Conservation (phyloP, 2,888 invertebrate genomes). For the Malacosoma neustria region DNA sequence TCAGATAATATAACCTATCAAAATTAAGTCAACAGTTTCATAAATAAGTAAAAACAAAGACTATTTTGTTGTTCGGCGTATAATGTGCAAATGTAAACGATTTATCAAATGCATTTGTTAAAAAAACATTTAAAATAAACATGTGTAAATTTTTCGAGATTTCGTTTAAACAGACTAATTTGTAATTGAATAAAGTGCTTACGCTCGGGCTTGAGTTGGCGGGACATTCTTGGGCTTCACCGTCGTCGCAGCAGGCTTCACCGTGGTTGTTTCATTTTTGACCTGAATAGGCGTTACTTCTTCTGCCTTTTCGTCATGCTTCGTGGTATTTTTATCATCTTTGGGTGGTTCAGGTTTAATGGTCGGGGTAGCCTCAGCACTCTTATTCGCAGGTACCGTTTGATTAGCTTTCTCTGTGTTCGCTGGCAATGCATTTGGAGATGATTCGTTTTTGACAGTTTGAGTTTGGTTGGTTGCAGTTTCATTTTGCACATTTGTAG, state of each 20-base stretch:
- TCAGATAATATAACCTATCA: too few relatives aligned
- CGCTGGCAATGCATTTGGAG: background rate
- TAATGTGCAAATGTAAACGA: too few relatives aligned
- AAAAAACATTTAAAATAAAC: too few relatives aligned
- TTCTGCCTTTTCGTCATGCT: background rate
- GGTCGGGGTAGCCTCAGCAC: too few relatives aligned
- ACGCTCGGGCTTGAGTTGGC: conserved; percentile 39
- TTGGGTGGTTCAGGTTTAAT: background rate
- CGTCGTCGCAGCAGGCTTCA: background rate
- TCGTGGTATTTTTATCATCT: background rate
- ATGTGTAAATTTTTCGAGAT: too few relatives aligned
- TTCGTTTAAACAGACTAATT: too few relatives aligned
- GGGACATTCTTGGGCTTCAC: background rate
- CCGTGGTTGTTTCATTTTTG: background rate
- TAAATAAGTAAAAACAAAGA: too few relatives aligned
- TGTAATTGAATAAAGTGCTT: too few relatives aligned
- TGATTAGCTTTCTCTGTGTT: background rate
- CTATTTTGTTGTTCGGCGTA: too few relatives aligned
- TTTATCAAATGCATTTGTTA: too few relatives aligned
- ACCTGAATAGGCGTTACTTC: background rate
- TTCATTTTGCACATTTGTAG: background rate
- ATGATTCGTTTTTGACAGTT: background rate
- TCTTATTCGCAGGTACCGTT: too few relatives aligned
- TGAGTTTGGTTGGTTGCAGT: background rate
- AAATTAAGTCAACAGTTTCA: too few relatives aligned